Conservation (phyloP, 2,888 invertebrate species). For the Meteorus cinctellus region DNA sequence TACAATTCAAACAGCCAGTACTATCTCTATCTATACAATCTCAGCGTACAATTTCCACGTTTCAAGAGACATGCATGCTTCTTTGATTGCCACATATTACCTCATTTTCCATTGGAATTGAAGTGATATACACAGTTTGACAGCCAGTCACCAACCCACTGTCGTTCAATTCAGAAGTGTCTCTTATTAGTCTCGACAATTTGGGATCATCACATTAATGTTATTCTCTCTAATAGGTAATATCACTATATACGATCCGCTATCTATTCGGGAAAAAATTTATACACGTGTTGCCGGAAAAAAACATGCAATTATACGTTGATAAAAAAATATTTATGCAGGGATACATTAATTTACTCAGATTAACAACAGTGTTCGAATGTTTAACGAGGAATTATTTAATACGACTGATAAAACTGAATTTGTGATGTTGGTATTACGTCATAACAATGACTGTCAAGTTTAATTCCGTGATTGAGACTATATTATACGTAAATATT, state of each 20-base stretch:
- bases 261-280: too few species aligned
- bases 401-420: neutral
- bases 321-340: too few species aligned
- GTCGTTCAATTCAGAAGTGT: neutral
- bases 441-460: slow-evolving; percentile 21
- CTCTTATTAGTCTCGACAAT: neutral
- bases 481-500: neutral
- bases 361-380: neutral
- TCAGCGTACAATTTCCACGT: neutral
- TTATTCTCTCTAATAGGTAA: neutral
- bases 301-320: too few species aligned
- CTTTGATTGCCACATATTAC: neutral
- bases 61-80: neutral
- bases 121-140: neutral
- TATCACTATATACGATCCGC: neutral
- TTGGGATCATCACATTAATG: neutral
- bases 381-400: neutral
- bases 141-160: neutral
- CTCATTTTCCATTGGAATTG: neutral
- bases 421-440: neutral
- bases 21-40: neutral
- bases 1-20: neutral
- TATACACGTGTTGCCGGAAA: too few species aligned
- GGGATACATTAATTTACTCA: too few species aligned
- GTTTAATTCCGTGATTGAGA: neutral